Percentiles rank a stretch among this genome's conserved stretches.
Evolutionary conservation across 1,140 invertebrate genomes (phyloP).

Genomic region (Eurosta solidaginis): DNA sequence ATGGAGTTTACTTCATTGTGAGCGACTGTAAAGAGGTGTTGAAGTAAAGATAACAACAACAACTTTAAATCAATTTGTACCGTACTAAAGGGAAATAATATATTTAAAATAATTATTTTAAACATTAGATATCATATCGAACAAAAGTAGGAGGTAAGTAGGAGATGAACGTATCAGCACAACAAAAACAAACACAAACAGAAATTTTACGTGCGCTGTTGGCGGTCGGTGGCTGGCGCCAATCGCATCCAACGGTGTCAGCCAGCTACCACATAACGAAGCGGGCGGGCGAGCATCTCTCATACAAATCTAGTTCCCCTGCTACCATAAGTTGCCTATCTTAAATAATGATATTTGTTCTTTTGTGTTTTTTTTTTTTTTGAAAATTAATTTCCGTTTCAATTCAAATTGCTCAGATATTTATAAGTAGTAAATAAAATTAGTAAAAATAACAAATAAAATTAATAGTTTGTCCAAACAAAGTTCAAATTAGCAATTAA

Average conservation of each 20-base stretch:
- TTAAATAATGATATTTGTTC: not conserved
- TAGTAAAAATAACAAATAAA: slow-evolving; percentile 41
- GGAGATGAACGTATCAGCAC: too few relatives aligned
- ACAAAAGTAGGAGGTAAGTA: not conserved
- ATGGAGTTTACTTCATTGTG: too few relatives aligned
- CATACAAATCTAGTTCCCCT: not conserved
- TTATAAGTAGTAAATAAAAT: slow-evolving; percentile 35
- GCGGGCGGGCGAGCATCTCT: not conserved
- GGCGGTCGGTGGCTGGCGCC: slow-evolving; percentile 18
- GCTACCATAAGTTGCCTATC: not conserved
- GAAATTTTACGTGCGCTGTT: not conserved
- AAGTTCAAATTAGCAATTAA: slow-evolving; percentile 30
- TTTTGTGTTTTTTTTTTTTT: slow-evolving; percentile 10
- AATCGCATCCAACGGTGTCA: not conserved
- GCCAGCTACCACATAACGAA: not conserved
- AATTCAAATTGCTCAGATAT: slow-evolving; percentile 37
- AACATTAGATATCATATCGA: not conserved
- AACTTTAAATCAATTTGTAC: slow-evolving; percentile 3
- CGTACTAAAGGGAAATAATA: not conserved
- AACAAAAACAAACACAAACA: not conserved
- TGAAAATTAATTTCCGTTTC: slow-evolving; percentile 58
- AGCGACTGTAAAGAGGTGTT: too few relatives aligned
- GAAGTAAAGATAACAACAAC: not conserved
- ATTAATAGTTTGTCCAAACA: slow-evolving; percentile 38
- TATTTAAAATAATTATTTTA: not conserved